Percentiles rank a stretch among this genome's conserved stretches.
These are phyloP conservation scores for Parelbella ahira DNA, from an alignment of 2,888 invertebrate genomes.

Conservation along the genomic window DNA sequence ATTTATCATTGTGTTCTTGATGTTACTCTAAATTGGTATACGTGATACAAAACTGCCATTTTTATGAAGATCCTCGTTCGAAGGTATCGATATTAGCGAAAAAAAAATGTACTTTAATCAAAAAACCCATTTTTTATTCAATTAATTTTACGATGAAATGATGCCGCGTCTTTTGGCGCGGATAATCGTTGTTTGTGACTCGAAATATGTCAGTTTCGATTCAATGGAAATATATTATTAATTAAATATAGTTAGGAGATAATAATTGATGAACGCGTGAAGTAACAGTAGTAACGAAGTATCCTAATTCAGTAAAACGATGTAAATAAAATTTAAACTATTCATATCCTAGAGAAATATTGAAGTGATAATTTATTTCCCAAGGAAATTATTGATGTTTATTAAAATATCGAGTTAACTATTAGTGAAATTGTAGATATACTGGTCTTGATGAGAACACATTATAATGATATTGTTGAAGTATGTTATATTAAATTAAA, in stretches of 20 bases:
- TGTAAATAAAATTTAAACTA: constrained; percentile 68
- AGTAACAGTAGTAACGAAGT: constrained; percentile 10
- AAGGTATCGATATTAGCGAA: constrained; percentile 43
- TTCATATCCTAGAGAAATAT: constrained; percentile 77
- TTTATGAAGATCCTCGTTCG: constrained; percentile 55
- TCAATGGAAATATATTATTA: constrained; percentile 16
- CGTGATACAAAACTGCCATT: constrained; percentile 76
- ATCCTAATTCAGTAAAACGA: constrained; percentile 39
- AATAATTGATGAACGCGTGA: constrained; percentile 4
- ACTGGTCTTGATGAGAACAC: constrained; percentile 45
- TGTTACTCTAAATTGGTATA: constrained; percentile 59
- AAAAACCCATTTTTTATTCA: constrained; percentile 29
- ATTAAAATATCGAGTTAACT: constrained; percentile 70
- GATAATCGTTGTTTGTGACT: constrained; percentile 9
- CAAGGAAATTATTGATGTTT: constrained; percentile 75
- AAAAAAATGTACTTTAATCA: constrained; percentile 33
- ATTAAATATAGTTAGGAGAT: constrained; percentile 8
- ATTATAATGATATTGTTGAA: constrained; percentile 31
- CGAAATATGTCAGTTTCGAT: constrained; percentile 4
- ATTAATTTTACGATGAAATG: constrained; percentile 33
- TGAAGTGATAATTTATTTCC: constrained; percentile 76
- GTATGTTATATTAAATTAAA: constrained; percentile 26
- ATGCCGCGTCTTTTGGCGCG: constrained; percentile 33
- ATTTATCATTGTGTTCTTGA: constrained; percentile 49
- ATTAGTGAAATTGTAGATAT: constrained; percentile 59